Percentiles rank a stretch among this genome's conserved stretches.
phyloP scores from a whole-genome alignment of 2,888 invertebrate genomes.

The Antheraea yamamai region DNA sequence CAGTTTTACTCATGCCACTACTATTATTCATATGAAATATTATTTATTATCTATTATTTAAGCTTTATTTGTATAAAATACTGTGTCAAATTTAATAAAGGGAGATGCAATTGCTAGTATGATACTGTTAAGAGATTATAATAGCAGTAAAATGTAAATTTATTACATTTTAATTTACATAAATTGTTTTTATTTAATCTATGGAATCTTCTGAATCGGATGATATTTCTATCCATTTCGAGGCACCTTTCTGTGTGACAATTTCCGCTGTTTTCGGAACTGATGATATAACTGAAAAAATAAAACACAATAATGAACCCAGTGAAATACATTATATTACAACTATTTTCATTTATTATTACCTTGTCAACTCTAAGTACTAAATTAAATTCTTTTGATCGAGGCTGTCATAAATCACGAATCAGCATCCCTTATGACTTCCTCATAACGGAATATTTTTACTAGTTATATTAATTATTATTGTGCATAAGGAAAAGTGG shows the following conservation, averaged over 20 bases:
- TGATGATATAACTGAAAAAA: conserved; percentile 64
- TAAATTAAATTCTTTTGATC: background rate
- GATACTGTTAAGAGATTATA: conserved; percentile 60
- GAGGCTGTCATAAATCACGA: background rate
- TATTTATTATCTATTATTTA: conserved; percentile 40
- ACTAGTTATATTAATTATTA: too few species aligned
- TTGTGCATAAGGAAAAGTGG: background rate
- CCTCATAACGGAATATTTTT: too few species aligned
- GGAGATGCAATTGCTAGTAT: conserved; percentile 59
- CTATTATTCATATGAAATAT: conserved; percentile 29
- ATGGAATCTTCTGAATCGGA: conserved; percentile 66
- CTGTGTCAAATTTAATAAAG: conserved; percentile 50
- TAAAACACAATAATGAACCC: conserved; percentile 14
- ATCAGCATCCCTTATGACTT: background rate
- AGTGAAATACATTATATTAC: background rate
- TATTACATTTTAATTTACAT: conserved; percentile 69
- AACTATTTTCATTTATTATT: background rate
- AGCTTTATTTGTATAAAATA: conserved; percentile 36
- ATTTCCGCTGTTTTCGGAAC: conserved; percentile 66
- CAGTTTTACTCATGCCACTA: conserved; percentile 27
- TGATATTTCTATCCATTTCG: conserved; percentile 75
- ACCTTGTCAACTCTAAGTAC: background rate
- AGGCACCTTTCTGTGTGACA: conserved; percentile 54
- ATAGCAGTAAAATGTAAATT: conserved; percentile 65
- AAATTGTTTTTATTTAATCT: conserved; percentile 40